These are phyloP conservation scores for Coenobita brevimanus DNA, from an alignment of 1,140 invertebrate species.

Conservation along the genomic window DNA sequence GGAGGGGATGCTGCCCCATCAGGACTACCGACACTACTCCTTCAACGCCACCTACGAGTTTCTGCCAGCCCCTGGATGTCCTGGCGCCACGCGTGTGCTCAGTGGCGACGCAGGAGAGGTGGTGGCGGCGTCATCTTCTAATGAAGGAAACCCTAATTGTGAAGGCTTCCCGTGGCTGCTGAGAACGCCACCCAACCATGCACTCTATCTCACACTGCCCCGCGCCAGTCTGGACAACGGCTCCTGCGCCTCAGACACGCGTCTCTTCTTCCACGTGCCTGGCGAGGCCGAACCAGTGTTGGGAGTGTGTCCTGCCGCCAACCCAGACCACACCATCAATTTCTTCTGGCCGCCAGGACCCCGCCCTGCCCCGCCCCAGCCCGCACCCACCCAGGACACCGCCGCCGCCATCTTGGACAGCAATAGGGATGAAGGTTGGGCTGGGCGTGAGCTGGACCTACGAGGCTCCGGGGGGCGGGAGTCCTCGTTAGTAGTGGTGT, in stretches of 20 bases:
- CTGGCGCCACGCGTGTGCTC: conserved; percentile 41
- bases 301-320: conserved; percentile 67
- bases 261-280: conserved; percentile 66
- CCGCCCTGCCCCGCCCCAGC: background rate
- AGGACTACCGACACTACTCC: conserved; percentile 81
- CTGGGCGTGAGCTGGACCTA: conserved; percentile 22
- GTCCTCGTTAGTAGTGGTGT: conserved; percentile 58
- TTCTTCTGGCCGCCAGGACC: conserved; percentile 57
- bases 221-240: conserved; percentile 74
- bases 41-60: conserved; percentile 78
- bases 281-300: conserved; percentile 62
- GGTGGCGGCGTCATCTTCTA: conserved; percentile 31
- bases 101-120: conserved; percentile 62
- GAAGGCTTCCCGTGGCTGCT: conserved; percentile 63
- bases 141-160: conserved; percentile 29
- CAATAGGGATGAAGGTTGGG: conserved; percentile 48
- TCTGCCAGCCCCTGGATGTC: conserved; percentile 67
- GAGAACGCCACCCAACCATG: conserved; percentile 77
- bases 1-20: conserved; percentile 79
- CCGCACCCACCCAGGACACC: conserved; percentile 24
- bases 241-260: conserved; percentile 66
- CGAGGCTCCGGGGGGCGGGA: conserved; percentile 26
- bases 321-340: conserved; percentile 40
- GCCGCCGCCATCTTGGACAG: conserved; percentile 40
- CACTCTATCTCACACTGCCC: conserved; percentile 56